phyloP scores from a whole-genome alignment of 53 echinoderm and acorn worm species.

The Echinarachnius parma region DNA sequence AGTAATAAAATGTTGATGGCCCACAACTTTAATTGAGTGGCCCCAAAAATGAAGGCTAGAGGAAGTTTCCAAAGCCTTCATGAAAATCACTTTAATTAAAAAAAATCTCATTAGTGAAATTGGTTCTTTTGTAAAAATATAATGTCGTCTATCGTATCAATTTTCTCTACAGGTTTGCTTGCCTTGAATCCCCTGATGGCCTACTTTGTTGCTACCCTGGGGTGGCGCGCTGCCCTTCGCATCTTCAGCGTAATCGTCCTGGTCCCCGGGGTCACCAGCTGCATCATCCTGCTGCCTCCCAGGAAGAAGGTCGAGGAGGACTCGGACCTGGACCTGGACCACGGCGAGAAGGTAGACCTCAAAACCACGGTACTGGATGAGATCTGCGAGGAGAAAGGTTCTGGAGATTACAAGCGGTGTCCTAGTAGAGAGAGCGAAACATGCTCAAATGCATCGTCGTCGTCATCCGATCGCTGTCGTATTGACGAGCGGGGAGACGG shows the following conservation, averaged over 20 bases:
- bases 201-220: conserved; percentile 9
- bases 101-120: no score
- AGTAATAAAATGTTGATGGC: no score
- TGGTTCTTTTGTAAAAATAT: no score
- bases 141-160: no score
- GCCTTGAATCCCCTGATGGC: conserved; percentile 39
- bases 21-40: no score
- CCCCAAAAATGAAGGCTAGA: no score
- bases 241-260: conserved; percentile 25
- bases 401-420: conserved; percentile 6
- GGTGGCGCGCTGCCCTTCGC: conserved; percentile 49
- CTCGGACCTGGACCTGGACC: neutral
- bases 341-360: conserved; percentile 1
- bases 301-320: neutral
- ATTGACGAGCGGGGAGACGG: no score
- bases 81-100: no score
- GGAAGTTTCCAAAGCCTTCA: no score
- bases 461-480: no score
- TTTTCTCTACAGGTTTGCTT: conserved; percentile 29
- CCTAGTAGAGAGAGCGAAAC: no score
- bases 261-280: conserved; percentile 36
- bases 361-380: conserved; percentile 10
- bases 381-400: conserved; percentile 1
- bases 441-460: neutral
- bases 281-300: conserved; percentile 41